phyloP scores from a whole-genome alignment of 2,797 vertebrate species.

The Argyrosomus regius region DNA sequence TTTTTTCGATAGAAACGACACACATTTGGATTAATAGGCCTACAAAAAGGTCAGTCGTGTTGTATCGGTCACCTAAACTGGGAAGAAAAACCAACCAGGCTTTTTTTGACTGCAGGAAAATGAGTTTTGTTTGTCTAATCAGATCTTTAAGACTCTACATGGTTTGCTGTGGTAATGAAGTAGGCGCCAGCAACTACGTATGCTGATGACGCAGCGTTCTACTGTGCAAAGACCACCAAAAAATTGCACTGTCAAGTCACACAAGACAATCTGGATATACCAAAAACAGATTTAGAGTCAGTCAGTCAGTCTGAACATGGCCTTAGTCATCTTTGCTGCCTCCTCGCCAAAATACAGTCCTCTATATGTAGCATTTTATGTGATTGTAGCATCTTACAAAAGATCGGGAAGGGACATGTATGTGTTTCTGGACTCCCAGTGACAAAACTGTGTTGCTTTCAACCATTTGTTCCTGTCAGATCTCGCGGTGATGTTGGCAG shows the following conservation, averaged over 20 bases:
- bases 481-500: neutral
- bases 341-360: neutral
- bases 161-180: too few relatives aligned
- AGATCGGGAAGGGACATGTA: neutral
- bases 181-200: too few relatives aligned
- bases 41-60: neutral
- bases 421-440: neutral
- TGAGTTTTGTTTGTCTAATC: too few relatives aligned
- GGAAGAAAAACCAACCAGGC: neutral
- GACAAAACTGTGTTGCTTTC: neutral
- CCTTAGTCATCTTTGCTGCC: neutral
- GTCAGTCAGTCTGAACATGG: too few relatives aligned
- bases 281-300: too few relatives aligned
- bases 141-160: too few relatives aligned
- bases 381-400: neutral
- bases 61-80: neutral
- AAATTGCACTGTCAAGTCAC: too few relatives aligned
- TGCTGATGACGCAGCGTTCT: too few relatives aligned
- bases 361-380: neutral
- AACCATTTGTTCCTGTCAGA: neutral
- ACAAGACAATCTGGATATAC: too few relatives aligned
- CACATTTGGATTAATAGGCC: neutral
- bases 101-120: too few relatives aligned
- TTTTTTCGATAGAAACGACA: neutral
- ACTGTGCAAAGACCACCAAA: too few relatives aligned